These are phyloP conservation scores for Tringa solitaria DNA, from an alignment of 2,113 vertebrate species.

Conservation along the genomic window DNA sequence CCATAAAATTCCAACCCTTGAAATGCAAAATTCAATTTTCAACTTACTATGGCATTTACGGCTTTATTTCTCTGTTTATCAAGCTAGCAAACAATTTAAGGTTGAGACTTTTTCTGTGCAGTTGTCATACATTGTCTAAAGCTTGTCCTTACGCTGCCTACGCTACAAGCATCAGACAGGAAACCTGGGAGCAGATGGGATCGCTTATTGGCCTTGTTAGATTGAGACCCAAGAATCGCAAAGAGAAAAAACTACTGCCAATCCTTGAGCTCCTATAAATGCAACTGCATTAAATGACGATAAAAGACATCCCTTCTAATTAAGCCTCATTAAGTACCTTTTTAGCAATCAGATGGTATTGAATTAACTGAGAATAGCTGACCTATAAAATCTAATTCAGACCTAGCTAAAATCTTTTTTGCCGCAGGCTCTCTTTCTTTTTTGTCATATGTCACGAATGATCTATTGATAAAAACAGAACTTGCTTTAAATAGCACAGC, in stretches of 20 bases:
- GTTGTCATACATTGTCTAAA: background rate
- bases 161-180: background rate
- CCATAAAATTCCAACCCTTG: background rate
- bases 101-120: background rate
- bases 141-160: background rate
- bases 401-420: conserved; percentile 12
- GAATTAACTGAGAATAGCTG: conserved; percentile 43
- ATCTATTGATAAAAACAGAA: conserved; percentile 44
- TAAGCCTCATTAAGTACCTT: conserved; percentile 42
- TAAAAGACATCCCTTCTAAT: conserved; percentile 46
- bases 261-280: background rate
- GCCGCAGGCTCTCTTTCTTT: background rate
- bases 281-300: background rate
- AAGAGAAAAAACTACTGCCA: background rate
- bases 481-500: conserved; percentile 35
- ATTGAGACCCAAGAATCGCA: background rate
- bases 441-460: conserved; percentile 18
- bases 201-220: background rate
- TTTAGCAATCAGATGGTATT: conserved; percentile 43
- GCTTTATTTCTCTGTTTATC: background rate
- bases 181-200: background rate
- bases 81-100: background rate
- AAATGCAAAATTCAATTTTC: background rate
- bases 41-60: background rate
- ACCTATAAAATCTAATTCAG: conserved; percentile 50